Conservation (phyloP, 2,888 invertebrate species). For the Eudasyphora cyanicolor region DNA sequence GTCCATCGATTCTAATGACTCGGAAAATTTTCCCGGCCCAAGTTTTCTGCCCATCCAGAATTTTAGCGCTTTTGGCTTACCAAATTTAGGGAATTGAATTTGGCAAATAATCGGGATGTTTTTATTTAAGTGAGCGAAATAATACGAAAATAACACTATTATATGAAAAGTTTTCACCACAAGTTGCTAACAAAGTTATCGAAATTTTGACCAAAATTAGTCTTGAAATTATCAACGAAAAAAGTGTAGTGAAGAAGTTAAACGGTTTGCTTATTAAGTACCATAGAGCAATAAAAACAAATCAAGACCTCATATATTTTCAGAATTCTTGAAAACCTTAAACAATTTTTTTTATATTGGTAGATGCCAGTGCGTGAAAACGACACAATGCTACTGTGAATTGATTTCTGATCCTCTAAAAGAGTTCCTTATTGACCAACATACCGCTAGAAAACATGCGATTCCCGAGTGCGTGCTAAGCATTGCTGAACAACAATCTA, state of each 20-base stretch:
- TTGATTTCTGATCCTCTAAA: too few relatives aligned
- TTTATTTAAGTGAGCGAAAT: not conserved
- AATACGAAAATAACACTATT: not conserved
- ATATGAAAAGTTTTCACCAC: not conserved
- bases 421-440: not conserved
- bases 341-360: too few relatives aligned
- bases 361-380: not conserved
- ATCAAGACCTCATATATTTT: too few relatives aligned
- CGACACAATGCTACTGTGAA: not conserved
- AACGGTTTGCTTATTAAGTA: too few relatives aligned
- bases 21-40: too few relatives aligned
- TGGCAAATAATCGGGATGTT: not conserved
- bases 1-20: not conserved
- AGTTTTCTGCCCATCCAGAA: not conserved
- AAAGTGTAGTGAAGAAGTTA: too few relatives aligned
- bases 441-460: not conserved
- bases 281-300: too few relatives aligned
- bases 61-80: slow-evolving; percentile 4
- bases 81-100: not conserved
- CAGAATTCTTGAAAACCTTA: too few relatives aligned
- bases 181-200: too few relatives aligned
- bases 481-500: not conserved
- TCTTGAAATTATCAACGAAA: too few relatives aligned
- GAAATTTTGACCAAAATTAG: too few relatives aligned
- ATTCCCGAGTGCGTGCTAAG: slow-evolving; percentile 1